Base-by-base conservation (phyloP, 2,888 invertebrate genomes). In the Schizaphis graminum region DNA sequence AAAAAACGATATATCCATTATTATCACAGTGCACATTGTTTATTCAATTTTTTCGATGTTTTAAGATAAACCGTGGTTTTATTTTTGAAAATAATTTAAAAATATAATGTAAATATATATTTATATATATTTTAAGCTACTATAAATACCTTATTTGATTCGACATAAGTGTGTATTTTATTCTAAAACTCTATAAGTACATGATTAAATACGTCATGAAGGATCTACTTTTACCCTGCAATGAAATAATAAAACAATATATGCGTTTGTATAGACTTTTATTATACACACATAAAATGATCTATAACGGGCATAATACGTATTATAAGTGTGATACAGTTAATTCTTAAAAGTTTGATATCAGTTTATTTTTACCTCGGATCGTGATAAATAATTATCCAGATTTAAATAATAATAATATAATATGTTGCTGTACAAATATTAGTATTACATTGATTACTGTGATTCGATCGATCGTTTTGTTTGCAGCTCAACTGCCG, bases 401-500 rank as follows among this genome's bases (percentile, higher is more conserved):
- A n/a, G 4, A n/a, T n/a, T n/a, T 1, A 67, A n/a, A 67, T 16
- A 61, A n/a, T n/a, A n/a, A 67, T 16, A 61, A n/a, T n/a, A 13
- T n/a, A 49, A 49, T 28, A 61, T 61, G 2, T n/a, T 16, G n/a
- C n/a, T 16, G 4, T 16, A n/a, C n/a, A 16, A n/a, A 67, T n/a
- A n/a, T 67, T 16, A n/a, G n/a, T 67, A 67, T 11, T 24, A n/a
- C 1, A 61, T 21, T 10, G 5, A 16, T 67, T 67, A 67, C 16
- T 67, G n/a, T 0, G 13, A 24, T 67, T n/a, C 16, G n/a, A n/a
- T 67, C 67, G 67, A 67, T 21, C 35, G 35, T 44, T 85, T 28
- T 44, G 85, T 44, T 98, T 91, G 98, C 98, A 28, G 97, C 97
- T 7, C 97, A 97, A 47, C 97, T 98, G 96, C 97, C 98, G 0